Base-by-base conservation (phyloP, 1,140 invertebrate species). In the Ephestia elutella region DNA sequence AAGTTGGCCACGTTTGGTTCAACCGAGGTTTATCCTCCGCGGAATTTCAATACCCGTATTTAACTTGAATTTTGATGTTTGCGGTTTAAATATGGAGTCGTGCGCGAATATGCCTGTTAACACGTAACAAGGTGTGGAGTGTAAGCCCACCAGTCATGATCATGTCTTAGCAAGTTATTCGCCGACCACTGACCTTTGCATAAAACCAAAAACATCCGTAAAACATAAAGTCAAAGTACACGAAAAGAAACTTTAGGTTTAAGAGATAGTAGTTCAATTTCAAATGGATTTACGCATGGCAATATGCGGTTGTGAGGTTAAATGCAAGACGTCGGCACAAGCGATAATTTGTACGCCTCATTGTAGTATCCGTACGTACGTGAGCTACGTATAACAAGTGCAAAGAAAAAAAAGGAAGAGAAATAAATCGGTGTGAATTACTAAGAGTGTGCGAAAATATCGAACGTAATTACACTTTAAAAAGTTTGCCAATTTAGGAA, bases 111-210 rank as follows among this genome's bases (percentile, higher is more conserved):
- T 80, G 81, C 65, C 82, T 86, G 82, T 86, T 87, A 85, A 85
- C 85, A 87, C 82, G 73, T 86, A 87, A 87, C 82, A 76, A 87
- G 85, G 85, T 86, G 85, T 85, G 80, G 81, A 86, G 70, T 80
- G 82, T 82, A 80, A 84, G 80, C 82, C 78, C 82, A 87, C 85
- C 79, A 86, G 82, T 84, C 82, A 85, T 83, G 82, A 86, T 83
- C 82, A 85, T 85, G 82, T 87, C 82, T 87, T 83, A 82, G 67
- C 82, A 65, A 83, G 81, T 83, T 85, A 84, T 86, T 75, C 81
- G 71, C 76, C 81, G 82, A 86, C 78, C 82, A 82, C 79, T 87
- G 82, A 85, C 80, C 82, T 65, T 68, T 56, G 30, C 17, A 61
- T 57, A 54, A 71, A 70, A 63, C 58, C 62, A 65, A 72, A 80